A percentile compares a stretch with the other conserved stretches of the same genome.
These are phyloP conservation scores for Cossypha dichroa DNA, from an alignment of 2,797 vertebrate species.

Conservation along the genomic window DNA sequence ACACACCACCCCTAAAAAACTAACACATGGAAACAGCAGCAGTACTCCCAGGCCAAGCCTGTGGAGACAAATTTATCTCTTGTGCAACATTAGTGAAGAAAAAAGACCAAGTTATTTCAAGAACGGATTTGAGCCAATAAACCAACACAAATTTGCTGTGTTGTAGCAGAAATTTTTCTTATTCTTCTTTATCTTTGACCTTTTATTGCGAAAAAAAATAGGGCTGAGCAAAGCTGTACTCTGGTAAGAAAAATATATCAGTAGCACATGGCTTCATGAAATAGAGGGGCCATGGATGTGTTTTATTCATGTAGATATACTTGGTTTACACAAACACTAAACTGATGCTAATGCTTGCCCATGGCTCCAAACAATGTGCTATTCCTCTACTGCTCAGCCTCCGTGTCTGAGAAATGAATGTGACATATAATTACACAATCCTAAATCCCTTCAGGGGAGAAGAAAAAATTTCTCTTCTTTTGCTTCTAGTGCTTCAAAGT, in stretches of 20 bases:
- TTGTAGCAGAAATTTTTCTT: not conserved
- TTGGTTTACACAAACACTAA: not conserved
- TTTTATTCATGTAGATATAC: not conserved
- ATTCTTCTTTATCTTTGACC: not conserved
- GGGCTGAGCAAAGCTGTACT: not conserved
- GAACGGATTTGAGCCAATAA: not conserved
- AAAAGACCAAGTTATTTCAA: slow-evolving; percentile 4
- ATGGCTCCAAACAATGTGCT: not conserved
- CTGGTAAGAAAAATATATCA: not conserved
- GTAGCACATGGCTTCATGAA: not conserved
- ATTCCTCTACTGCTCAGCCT: not conserved
- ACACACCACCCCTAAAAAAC: not conserved
- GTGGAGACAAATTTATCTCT: not conserved
- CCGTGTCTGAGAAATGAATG: fast-evolving
- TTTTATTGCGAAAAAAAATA: not conserved
- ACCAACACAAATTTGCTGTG: not conserved
- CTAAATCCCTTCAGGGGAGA: not conserved
- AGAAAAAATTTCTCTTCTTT: not conserved
- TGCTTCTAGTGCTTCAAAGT: not conserved
- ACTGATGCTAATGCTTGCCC: not conserved
- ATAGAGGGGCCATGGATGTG: not conserved
- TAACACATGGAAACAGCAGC: not conserved
- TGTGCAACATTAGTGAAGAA: not conserved
- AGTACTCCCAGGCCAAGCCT: not conserved
- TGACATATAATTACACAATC: not conserved